phyloP scores from a whole-genome alignment of 2,888 invertebrate genomes.

The Aelia acuminata region DNA sequence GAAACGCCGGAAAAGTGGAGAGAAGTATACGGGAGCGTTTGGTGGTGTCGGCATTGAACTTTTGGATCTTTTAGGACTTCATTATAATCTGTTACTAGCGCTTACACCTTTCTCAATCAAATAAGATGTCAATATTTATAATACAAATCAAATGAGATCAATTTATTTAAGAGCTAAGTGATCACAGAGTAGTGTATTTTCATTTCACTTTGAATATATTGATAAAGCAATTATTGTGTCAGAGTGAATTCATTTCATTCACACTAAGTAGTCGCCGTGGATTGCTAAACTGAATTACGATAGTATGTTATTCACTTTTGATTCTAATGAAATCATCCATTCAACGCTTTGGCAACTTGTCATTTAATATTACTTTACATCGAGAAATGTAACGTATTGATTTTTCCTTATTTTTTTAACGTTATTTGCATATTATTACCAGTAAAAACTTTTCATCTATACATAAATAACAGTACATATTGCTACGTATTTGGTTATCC shows the following conservation, averaged over 20 bases:
- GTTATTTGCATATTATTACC: neutral
- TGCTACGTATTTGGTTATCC: too few species aligned
- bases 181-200: neutral
- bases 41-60: too few species aligned
- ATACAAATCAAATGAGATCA: too few species aligned
- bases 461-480: too few species aligned
- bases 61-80: too few species aligned
- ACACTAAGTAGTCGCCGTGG: neutral
- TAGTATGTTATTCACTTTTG: neutral
- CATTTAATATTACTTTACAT: neutral
- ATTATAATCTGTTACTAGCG: too few species aligned
- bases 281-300: neutral
- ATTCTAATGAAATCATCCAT: neutral
- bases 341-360: neutral
- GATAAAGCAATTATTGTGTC: neutral
- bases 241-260: neutral
- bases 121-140: too few species aligned
- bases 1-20: too few species aligned
- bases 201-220: neutral
- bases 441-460: too few species aligned
- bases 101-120: too few species aligned
- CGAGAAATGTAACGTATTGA: neutral
- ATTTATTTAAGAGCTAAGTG: neutral
- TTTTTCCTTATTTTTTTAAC: neutral
- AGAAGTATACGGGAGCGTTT: too few species aligned